A percentile compares a stretch with the other conserved stretches of the same genome.
Conservation (phyloP, 1,140 invertebrate species). For the Drepana arcuata region DNA sequence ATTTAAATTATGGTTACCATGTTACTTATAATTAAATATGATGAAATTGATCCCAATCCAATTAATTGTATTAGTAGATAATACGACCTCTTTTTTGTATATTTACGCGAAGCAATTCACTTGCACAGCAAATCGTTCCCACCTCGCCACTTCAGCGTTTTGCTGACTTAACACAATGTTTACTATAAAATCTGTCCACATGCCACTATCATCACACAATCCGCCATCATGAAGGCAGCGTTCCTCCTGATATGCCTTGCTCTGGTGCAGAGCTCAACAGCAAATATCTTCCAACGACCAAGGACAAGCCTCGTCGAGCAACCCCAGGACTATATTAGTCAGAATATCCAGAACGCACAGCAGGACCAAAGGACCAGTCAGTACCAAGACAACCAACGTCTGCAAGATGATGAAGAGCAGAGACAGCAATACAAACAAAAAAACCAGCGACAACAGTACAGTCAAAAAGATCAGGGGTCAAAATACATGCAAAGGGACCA, state of each 20-base stretch:
- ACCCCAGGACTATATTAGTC: slow-evolving; percentile 19
- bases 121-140: background rate
- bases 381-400: background rate
- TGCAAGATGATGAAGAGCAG: background rate
- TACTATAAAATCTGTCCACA: slow-evolving; percentile 22
- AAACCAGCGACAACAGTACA: slow-evolving; percentile 2
- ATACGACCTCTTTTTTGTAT: background rate
- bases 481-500: too few species aligned
- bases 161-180: slow-evolving; percentile 18
- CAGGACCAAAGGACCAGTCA: background rate
- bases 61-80: too few species aligned
- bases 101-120: background rate
- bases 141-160: background rate
- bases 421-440: slow-evolving; percentile 1
- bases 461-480: too few species aligned
- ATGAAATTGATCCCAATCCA: too few species aligned
- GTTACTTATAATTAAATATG: too few species aligned
- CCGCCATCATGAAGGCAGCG: slow-evolving; percentile 41
- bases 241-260: slow-evolving; percentile 37
- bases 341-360: background rate
- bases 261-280: slow-evolving; percentile 28
- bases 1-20: too few species aligned
- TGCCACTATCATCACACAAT: background rate
- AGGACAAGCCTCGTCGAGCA: slow-evolving; percentile 18
- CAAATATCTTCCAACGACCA: slow-evolving; percentile 38